Evolutionary conservation across 2,113 vertebrate genomes (phyloP), one percentile per base, ranked within the genome.

Genomic region (Apteryx owenii): DNA sequence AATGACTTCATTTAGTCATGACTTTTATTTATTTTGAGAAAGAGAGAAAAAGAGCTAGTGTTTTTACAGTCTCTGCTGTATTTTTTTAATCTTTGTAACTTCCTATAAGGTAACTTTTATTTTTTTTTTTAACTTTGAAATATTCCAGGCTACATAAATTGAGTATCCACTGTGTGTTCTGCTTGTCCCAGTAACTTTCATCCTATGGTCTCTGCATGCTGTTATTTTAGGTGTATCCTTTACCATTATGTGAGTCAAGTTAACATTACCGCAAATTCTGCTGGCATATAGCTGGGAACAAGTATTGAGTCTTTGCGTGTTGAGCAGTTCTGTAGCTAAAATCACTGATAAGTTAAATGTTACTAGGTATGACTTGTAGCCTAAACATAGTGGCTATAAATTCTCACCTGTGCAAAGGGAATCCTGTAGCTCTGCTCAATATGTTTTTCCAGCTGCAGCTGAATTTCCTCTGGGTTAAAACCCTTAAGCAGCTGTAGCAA

Each of bases 1-100:
- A 94, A 91, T 95, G 79, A 94, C 93, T 96, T 97, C 68, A 94
- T 94, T 80, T 96, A 91, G 68, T 90, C 60, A 7, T 85, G 88
- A 71, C 85, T 91, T 77, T 23, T 95, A 91, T 96, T 96, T 96
- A 66, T 73, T 93, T 85, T 86, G 75, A 73, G 53, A 50, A 40
- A 36, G 64, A 12, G 64, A 44, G 80, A 81, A 48, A 89, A 79
- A 82, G 89, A 84, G 60, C 79, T 85, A 80, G 10, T 97, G 89
- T 68, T 95, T 33, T 91, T 95, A 93, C 33, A 93, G 44, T 83
- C 60, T 88, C 60, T 4, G 68, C 28, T 90, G 19, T 93, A 17
- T 93, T 93, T 96, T 95, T 89, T 85, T 62, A 88, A 87, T 95
- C 86, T 81, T 42, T 71, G 50, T 78, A 91, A 83, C 82, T 91